Conservation (phyloP, 2,113 vertebrate genomes). For the Panurus biarmicus region DNA sequence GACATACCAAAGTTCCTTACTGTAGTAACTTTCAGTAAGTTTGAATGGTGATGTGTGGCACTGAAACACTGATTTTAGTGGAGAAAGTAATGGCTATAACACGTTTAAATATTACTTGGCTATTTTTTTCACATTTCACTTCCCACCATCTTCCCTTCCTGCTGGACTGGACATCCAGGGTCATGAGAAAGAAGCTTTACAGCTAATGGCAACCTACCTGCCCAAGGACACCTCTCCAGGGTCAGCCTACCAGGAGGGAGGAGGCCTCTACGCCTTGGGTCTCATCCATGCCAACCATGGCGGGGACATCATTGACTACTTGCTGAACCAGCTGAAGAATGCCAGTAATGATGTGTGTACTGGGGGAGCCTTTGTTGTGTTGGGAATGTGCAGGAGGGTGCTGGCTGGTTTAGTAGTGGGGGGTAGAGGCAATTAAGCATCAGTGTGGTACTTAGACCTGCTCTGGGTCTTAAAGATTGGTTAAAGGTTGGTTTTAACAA, state of each 20-base stretch:
- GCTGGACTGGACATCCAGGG: constrained; percentile 71
- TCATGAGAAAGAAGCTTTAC: constrained; percentile 96
- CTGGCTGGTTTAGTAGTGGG: not conserved
- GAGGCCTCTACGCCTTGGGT: constrained; percentile 93
- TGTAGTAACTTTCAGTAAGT: not conserved
- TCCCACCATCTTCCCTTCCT: not conserved
- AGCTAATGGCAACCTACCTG: constrained; percentile 96
- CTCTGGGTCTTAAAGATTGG: not conserved
- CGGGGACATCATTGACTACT: constrained; percentile 96
- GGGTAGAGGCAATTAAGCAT: not conserved
- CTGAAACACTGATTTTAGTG: not conserved
- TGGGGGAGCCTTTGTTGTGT: not conserved
- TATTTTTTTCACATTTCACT: not conserved
- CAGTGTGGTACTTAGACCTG: not conserved
- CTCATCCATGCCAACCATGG: constrained; percentile 98
- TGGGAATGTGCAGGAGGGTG: not conserved
- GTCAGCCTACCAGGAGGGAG: constrained; percentile 97
- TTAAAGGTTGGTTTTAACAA: not conserved
- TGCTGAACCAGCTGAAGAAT: constrained; percentile 96
- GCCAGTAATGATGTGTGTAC: constrained; percentile 93
- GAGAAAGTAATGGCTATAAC: not conserved
- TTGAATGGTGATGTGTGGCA: not conserved
- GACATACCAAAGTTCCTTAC: not conserved
- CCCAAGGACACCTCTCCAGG: constrained; percentile 98
- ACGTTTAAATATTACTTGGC: not conserved